Percentiles rank a stretch among this genome's conserved stretches.
Conservation (phyloP, 2,797 vertebrate species). For the Chromis chromis region DNA sequence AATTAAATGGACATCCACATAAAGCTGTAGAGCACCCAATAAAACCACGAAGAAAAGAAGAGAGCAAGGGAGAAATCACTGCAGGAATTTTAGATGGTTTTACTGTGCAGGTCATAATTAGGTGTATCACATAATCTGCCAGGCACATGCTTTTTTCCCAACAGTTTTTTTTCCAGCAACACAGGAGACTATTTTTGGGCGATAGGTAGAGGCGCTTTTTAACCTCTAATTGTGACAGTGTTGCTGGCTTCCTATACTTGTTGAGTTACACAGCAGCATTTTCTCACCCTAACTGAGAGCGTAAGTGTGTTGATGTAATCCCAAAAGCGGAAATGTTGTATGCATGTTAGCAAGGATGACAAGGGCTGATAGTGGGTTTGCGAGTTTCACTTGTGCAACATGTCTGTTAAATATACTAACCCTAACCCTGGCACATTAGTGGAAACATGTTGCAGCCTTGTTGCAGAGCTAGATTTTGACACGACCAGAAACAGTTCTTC, state of each 20-base stretch:
- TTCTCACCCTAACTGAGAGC: slow-evolving; percentile 4
- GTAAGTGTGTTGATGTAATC: slow-evolving; percentile 48
- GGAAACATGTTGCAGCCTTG: neutral
- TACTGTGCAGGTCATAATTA: slow-evolving; percentile 2
- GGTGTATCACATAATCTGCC: slow-evolving; percentile 18
- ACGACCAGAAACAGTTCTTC: neutral
- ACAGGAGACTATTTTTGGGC: neutral
- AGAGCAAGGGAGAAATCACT: slow-evolving; percentile 8
- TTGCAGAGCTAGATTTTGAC: neutral
- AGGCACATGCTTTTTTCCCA: neutral
- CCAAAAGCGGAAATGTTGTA: slow-evolving; percentile 17
- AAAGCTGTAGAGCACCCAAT: slow-evolving; percentile 50
- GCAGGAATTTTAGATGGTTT: slow-evolving; percentile 36
- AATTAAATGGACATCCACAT: slow-evolving; percentile 35
- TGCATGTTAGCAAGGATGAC: neutral
- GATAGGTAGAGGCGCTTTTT: neutral
- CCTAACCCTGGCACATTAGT: no score
- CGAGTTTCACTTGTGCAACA: slow-evolving; percentile 32
- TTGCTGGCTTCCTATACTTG: neutral
- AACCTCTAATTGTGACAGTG: no score
- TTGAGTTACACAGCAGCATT: neutral
- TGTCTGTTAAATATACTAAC: slow-evolving; percentile 13
- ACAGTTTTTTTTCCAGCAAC: slow-evolving; percentile 8
- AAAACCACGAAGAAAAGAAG: slow-evolving; percentile 38
- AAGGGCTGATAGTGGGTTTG: neutral